Conservation (phyloP, 2,888 invertebrate species). For the Cecidostiba fungosa region DNA sequence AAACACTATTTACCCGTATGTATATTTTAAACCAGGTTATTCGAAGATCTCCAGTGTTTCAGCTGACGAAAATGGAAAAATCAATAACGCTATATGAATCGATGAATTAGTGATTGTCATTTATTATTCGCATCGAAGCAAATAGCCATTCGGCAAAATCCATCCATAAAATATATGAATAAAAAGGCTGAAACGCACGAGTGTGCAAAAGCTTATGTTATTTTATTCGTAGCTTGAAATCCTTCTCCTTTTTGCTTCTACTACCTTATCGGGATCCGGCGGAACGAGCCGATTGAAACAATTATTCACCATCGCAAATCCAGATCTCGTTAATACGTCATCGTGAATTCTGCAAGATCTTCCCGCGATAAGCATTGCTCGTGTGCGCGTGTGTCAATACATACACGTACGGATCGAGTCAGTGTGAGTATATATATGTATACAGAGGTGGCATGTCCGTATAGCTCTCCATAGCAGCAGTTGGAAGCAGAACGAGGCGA, state of each 20-base stretch:
- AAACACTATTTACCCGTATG: too few species aligned
- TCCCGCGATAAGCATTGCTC: not conserved
- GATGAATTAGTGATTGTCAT: not conserved
- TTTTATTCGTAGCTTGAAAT: not conserved
- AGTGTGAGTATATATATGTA: too few species aligned
- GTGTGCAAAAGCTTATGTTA: not conserved
- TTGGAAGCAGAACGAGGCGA: constrained; percentile 18
- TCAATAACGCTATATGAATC: not conserved
- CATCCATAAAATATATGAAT: not conserved
- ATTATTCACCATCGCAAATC: constrained; percentile 46
- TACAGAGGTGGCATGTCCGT: not conserved
- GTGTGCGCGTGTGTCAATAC: not conserved
- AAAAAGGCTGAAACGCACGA: not conserved
- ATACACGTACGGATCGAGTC: not conserved
- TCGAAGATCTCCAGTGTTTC: too few species aligned
- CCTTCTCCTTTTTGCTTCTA: not conserved
- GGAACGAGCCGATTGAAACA: constrained; percentile 5
- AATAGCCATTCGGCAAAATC: not conserved
- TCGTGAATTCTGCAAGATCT: constrained; percentile 39
- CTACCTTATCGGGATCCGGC: not conserved
- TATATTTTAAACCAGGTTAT: too few species aligned
- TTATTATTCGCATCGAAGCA: not conserved
- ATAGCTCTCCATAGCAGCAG: not conserved
- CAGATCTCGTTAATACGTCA: constrained; percentile 52
- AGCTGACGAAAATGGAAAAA: too few species aligned